These are phyloP conservation scores for Triplophysa yarkandensis DNA, from an alignment of 2,797 vertebrate species.

Conservation along the genomic window DNA sequence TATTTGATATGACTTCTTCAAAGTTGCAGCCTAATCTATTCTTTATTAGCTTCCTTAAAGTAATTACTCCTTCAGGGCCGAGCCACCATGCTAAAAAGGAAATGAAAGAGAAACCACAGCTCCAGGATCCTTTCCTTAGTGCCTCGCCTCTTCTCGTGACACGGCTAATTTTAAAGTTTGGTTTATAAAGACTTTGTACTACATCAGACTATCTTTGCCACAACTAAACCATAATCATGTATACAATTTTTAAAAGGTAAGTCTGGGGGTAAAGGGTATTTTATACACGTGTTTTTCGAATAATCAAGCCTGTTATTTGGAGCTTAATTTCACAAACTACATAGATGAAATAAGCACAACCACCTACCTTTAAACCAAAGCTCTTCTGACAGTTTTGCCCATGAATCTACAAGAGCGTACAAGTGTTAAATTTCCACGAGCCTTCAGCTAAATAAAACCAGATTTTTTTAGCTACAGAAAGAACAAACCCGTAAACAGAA, in stretches of 20 bases:
- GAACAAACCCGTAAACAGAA: neutral
- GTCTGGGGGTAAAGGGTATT: too few relatives aligned
- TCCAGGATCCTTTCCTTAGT: slow-evolving; percentile 5
- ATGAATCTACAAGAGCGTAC: neutral
- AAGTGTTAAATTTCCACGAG: neutral
- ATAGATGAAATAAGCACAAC: neutral
- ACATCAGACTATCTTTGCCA: neutral
- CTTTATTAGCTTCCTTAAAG: slow-evolving; percentile 73
- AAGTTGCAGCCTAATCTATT: slow-evolving; percentile 72
- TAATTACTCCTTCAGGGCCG: slow-evolving; percentile 70
- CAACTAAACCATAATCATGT: neutral
- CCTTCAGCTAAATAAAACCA: neutral
- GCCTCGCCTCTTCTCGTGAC: neutral
- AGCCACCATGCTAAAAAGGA: slow-evolving; percentile 61
- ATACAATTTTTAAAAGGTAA: too few relatives aligned
- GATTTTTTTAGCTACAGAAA: neutral
- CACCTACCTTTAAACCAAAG: neutral
- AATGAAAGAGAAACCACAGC: slow-evolving; percentile 51
- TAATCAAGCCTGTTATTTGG: slow-evolving; percentile 1
- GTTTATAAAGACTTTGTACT: slow-evolving; percentile 9
- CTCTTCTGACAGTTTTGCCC: neutral
- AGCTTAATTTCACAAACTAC: neutral
- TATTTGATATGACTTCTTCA: slow-evolving; percentile 72
- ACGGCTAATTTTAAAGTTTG: neutral
- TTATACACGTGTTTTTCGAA: too few relatives aligned